Conservation (phyloP, 1,140 invertebrate species). For the Melipona quadrifasciata region DNA sequence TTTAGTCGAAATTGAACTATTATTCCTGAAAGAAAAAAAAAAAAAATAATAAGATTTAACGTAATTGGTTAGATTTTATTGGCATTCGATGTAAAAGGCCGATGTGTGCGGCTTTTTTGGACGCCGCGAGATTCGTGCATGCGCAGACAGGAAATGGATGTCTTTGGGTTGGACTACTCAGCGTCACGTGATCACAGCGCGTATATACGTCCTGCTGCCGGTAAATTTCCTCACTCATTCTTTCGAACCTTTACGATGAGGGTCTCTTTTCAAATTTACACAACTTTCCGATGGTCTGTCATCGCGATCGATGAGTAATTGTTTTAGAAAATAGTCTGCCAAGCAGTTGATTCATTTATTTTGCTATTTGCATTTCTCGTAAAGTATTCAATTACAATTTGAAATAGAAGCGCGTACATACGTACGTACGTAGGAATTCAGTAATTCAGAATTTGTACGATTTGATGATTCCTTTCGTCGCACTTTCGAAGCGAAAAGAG, state of each 20-base stretch:
- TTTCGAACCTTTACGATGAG: slow-evolving; percentile 67
- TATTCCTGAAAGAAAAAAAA: not conserved
- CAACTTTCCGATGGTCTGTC: not conserved
- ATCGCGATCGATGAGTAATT: slow-evolving; percentile 6
- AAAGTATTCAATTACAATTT: not conserved
- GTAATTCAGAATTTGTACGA: not conserved
- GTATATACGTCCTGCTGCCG: slow-evolving; percentile 71
- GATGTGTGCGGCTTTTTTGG: slow-evolving; percentile 17
- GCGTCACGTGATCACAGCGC: slow-evolving; percentile 67
- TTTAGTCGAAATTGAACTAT: not conserved
- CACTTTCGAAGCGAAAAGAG: not conserved
- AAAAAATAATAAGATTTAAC: not conserved
- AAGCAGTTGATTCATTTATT: not conserved
- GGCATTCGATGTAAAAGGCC: not conserved
- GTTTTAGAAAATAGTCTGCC: not conserved
- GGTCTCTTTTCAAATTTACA: slow-evolving; percentile 39
- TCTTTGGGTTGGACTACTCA: not conserved
- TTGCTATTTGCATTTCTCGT: not conserved
- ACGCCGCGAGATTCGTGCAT: not conserved
- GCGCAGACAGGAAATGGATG: not conserved
- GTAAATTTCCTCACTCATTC: slow-evolving; percentile 73
- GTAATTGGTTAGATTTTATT: too few relatives aligned
- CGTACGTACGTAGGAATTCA: not conserved
- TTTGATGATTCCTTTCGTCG: not conserved
- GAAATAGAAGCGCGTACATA: not conserved